phyloP scores from a whole-genome alignment of 2,888 invertebrate species.

The Orthosia incerta region DNA sequence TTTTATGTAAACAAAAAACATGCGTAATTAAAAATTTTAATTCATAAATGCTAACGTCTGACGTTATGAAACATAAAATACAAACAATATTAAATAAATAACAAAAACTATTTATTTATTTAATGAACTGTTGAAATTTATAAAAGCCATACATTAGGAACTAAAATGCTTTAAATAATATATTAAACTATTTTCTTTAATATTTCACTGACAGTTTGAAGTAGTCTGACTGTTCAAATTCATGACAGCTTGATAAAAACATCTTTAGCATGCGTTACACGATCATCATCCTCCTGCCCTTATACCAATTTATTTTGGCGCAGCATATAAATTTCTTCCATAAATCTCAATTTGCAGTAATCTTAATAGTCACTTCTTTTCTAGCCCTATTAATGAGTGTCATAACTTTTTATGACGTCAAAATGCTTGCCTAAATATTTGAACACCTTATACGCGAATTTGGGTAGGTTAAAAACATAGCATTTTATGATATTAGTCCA shows the following conservation, averaged over 20 bases:
- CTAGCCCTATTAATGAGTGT: too few species aligned
- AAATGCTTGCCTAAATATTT: too few species aligned
- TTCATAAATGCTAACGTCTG: constrained; percentile 19
- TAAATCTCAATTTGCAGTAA: too few species aligned
- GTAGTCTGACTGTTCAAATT: too few species aligned
- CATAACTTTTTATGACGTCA: too few species aligned
- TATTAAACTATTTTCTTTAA: constrained; percentile 26
- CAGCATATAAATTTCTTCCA: background rate
- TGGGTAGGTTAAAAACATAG: too few species aligned
- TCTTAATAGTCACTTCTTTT: background rate
- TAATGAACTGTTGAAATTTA: constrained; percentile 55
- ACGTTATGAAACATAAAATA: constrained; percentile 33
- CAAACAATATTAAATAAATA: constrained; percentile 46
- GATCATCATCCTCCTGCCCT: too few species aligned
- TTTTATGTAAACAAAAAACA: too few species aligned
- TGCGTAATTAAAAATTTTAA: constrained; percentile 14
- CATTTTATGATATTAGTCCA: too few species aligned
- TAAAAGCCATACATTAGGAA: constrained; percentile 32
- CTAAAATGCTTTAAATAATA: constrained; percentile 36
- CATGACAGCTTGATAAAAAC: constrained; percentile 7
- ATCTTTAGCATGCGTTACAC: constrained; percentile 38
- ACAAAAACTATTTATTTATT: constrained; percentile 35
- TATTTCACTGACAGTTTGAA: too few species aligned
- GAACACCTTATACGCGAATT: background rate
- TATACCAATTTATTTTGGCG: too few species aligned